Evolutionary conservation across 2,113 vertebrate genomes (phyloP).

Genomic region (Paramormyrops kingsleyae): DNA sequence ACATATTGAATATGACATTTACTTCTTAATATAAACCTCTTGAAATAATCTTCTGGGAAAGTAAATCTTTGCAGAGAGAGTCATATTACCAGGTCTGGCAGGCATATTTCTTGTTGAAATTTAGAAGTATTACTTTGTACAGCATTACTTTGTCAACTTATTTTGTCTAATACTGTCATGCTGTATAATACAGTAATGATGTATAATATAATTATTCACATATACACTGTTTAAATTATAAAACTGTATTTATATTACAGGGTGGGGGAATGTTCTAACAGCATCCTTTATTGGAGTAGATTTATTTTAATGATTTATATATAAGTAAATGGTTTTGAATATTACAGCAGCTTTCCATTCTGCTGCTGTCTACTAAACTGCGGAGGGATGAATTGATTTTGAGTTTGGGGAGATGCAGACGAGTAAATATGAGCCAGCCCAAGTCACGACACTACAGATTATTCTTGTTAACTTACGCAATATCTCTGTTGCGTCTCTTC

Average conservation of each 20-base stretch:
- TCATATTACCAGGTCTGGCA: neutral
- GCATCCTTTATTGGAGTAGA: neutral
- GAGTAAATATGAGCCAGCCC: neutral
- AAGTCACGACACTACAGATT: neutral
- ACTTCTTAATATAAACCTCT: constrained; percentile 6
- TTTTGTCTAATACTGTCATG: neutral
- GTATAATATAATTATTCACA: neutral
- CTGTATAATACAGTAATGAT: neutral
- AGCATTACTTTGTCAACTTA: neutral
- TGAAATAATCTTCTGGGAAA: constrained; percentile 16
- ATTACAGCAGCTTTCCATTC: neutral
- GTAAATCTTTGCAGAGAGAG: constrained; percentile 3
- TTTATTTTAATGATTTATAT: neutral
- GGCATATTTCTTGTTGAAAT: constrained; percentile 13
- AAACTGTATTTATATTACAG: neutral
- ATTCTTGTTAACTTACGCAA: neutral
- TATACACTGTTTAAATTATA: neutral
- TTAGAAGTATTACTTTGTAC: neutral
- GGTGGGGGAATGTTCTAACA: neutral
- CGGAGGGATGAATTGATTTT: neutral
- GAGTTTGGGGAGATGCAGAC: neutral
- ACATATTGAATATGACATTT: constrained; percentile 13
- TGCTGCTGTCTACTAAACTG: neutral
- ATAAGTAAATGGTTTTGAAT: neutral
- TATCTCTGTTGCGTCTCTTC: constrained; percentile 2